Conservation (phyloP, 2,888 invertebrate genomes). For the Norana najaformis region DNA sequence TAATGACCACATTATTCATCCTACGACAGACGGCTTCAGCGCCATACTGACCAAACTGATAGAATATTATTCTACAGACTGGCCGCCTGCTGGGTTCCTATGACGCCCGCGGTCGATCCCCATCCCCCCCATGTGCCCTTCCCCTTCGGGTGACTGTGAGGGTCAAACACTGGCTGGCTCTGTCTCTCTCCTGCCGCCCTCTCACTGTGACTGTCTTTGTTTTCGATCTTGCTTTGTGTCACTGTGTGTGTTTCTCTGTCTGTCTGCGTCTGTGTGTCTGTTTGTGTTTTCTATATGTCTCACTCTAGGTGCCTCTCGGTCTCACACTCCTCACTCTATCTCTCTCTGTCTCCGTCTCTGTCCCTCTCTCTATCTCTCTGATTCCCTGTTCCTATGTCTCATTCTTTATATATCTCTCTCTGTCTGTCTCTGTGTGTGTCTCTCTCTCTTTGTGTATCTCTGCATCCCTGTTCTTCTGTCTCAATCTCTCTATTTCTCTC, state of each 20-base stretch:
- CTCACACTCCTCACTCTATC: no score
- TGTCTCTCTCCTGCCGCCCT: not conserved
- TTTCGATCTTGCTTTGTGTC: no score
- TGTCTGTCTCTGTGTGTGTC: not conserved
- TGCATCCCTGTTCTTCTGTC: no score
- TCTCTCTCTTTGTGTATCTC: no score
- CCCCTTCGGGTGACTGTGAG: not conserved
- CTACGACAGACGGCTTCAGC: no score
- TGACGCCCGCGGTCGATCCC: not conserved
- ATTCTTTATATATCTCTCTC: not conserved
- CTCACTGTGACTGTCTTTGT: not conserved
- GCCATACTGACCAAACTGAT: not conserved
- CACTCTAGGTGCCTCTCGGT: no score
- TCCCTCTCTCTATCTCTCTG: not conserved
- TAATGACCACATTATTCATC: no score
- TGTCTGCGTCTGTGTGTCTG: no score
- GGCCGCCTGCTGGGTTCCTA: no score
- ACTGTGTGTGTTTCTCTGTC: no score
- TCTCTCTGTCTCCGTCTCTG: not conserved
- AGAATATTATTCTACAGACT: not conserved
- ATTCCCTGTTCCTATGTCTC: not conserved
- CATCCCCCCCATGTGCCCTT: not conserved
- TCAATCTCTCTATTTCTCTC: no score
- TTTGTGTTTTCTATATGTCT: no score
- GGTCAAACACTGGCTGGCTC: not conserved